These are phyloP conservation scores for Promerops cafer DNA, from an alignment of 2,113 vertebrate genomes.

Conservation along the genomic window DNA sequence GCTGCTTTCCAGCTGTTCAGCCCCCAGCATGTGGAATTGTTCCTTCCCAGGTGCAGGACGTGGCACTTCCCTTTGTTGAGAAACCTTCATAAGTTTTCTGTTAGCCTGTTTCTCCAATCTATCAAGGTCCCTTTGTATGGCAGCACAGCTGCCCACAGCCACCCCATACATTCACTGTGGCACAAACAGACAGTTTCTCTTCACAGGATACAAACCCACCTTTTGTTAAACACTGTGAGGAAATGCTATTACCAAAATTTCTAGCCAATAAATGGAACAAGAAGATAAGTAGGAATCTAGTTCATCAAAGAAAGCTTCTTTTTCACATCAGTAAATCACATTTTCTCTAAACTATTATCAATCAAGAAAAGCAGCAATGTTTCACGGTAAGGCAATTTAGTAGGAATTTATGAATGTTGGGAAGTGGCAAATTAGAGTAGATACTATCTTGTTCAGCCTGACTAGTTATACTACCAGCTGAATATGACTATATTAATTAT, in stretches of 20 bases:
- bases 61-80: neutral
- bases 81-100: neutral
- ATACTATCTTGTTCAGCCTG: constrained; percentile 1
- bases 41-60: neutral
- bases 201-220: neutral
- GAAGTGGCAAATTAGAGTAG: constrained; percentile 36
- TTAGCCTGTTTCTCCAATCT: neutral
- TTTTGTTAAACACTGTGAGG: neutral
- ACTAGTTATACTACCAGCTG: constrained; percentile 5
- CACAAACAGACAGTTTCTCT: neutral
- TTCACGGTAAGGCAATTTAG: constrained; percentile 24
- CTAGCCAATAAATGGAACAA: neutral
- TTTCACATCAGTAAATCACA: neutral
- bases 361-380: constrained; percentile 4
- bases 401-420: constrained; percentile 25
- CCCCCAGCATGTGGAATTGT: neutral
- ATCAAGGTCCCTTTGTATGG: neutral
- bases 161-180: neutral
- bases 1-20: neutral
- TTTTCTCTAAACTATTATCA: constrained; percentile 10
- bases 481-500: constrained; percentile 43
- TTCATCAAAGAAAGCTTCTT: neutral
- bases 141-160: neutral
- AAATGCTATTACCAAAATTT: neutral
- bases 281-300: neutral